A percentile compares a stretch with the other conserved stretches of the same genome.
Evolutionary conservation across 2,888 invertebrate species (phyloP).

Genomic region (Eupithecia dodoneata): DNA sequence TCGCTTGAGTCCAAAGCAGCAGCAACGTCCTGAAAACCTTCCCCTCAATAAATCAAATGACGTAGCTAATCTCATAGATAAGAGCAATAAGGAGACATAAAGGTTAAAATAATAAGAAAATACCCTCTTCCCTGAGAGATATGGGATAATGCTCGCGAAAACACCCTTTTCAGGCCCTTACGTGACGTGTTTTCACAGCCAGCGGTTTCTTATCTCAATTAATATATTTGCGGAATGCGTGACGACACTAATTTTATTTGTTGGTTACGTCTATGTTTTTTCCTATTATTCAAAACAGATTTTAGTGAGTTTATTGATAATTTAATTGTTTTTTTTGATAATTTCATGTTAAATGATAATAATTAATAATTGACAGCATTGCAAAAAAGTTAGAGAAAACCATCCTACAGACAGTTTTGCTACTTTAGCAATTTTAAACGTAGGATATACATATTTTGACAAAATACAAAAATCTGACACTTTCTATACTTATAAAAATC

Average conservation of each 20-base stretch:
- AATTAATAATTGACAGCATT: too few relatives aligned
- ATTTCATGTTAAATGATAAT: too few relatives aligned
- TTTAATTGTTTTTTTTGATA: too few relatives aligned
- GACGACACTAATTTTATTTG: not conserved
- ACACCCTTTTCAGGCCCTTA: constrained; percentile 56
- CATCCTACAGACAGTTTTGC: too few relatives aligned
- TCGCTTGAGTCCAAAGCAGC: not conserved
- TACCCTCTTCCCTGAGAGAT: constrained; percentile 45
- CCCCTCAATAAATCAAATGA: constrained; percentile 21
- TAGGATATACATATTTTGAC: too few relatives aligned
- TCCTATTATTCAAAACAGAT: not conserved
- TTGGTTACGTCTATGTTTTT: not conserved
- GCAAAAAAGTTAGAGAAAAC: too few relatives aligned
- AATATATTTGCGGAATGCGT: constrained; percentile 44
- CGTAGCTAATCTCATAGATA: constrained; percentile 28
- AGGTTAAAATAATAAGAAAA: constrained; percentile 49
- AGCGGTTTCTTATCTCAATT: constrained; percentile 57
- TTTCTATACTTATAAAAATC: too few relatives aligned
- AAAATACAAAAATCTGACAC: too few relatives aligned
- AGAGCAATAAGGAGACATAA: constrained; percentile 34
- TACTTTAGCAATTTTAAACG: too few relatives aligned
- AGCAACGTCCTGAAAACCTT: not conserved
- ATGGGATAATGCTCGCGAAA: constrained; percentile 45
- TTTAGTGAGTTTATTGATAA: not conserved
- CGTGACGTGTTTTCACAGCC: constrained; percentile 53